Evolutionary conservation across 2,113 vertebrate species (phyloP).

Genomic region (cat (Felis catus)): F.catus_Fca126_mat1.0 CM031411.1:14124001-14124500

Average conservation of each 20-base stretch:
- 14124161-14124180: slow-evolving; percentile 19
- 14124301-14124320: background rate
- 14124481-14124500: background rate
- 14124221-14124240: background rate
- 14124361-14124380: background rate
- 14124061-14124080: slow-evolving; percentile 46
- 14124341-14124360: background rate
- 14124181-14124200: background rate
- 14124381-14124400: background rate
- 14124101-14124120: slow-evolving; percentile 8
- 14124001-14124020: slow-evolving; percentile 6
- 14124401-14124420: background rate
- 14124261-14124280: background rate
- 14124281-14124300: background rate
- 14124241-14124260: background rate
- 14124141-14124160: slow-evolving; percentile 40
- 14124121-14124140: slow-evolving; percentile 35
- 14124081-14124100: slow-evolving; percentile 44
- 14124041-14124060: slow-evolving; percentile 45
- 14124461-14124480: background rate
- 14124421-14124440: background rate
- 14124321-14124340: background rate
- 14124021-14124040: slow-evolving; percentile 9
- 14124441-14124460: background rate
- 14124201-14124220: slow-evolving; percentile 1